A percentile compares a stretch with the other conserved stretches of the same genome.
These are phyloP conservation scores for Xestobium rufovillosum DNA, from an alignment of 2,888 invertebrate species.

Conservation along the genomic window DNA sequence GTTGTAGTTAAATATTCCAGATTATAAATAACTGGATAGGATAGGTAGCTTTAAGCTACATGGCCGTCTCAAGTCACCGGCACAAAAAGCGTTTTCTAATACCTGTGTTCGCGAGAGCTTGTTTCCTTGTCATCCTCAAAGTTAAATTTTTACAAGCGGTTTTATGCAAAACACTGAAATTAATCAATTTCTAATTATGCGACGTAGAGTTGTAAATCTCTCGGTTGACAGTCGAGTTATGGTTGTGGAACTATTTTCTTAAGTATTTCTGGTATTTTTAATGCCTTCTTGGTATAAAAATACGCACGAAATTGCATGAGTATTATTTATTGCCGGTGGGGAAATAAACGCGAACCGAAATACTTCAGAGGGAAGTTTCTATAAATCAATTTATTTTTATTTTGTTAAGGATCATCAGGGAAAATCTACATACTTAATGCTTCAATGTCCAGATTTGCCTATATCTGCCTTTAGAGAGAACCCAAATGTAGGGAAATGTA, in stretches of 20 bases:
- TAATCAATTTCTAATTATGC: constrained; percentile 45
- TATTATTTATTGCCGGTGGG: constrained; percentile 33
- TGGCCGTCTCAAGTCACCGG: constrained; percentile 30
- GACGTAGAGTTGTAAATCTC: constrained; percentile 38
- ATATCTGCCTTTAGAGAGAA: too few species aligned
- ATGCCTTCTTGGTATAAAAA: constrained; percentile 34
- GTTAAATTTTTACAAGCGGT: constrained; percentile 30
- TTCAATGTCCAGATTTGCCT: too few species aligned
- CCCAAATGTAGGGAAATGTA: too few species aligned
- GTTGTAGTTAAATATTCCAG: constrained; percentile 47
- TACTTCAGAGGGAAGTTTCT: too few species aligned
- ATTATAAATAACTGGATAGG: constrained; percentile 46
- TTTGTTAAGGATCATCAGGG: too few species aligned
- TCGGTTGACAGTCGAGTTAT: constrained; percentile 33
- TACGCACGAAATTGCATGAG: constrained; percentile 34
- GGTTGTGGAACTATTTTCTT: constrained; percentile 35
- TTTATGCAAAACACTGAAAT: constrained; percentile 40
- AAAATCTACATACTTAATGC: too few species aligned
- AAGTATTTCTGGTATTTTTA: constrained; percentile 38
- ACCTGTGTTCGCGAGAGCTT: constrained; percentile 35
- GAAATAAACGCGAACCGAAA: too few species aligned
- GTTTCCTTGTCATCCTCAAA: constrained; percentile 27
- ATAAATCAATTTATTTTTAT: too few species aligned
- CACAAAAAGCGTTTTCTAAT: constrained; percentile 44
- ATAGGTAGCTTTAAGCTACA: constrained; percentile 35